Evolutionary conservation across 1,140 invertebrate species (phyloP), one percentile per base, ranked within the genome.

Genomic region (Ceratina japonica): DNA sequence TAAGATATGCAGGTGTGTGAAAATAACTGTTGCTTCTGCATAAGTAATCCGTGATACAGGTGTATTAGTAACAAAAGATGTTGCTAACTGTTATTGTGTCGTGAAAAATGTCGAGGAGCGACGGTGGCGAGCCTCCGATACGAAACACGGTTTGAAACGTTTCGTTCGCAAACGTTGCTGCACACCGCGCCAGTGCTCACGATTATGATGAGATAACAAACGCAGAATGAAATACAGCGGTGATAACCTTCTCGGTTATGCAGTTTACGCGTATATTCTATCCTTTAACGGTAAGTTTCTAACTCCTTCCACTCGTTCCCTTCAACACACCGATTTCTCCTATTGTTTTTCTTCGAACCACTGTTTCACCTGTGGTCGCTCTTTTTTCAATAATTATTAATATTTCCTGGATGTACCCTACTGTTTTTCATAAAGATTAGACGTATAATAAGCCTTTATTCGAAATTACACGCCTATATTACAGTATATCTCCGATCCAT

Each of bases 181-280:
- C 61, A 44, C 37, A 83, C 72, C 68, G 61, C 22, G 76, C 13
- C 49, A 79, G 56, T 64, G 63, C 22, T 63, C 49, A 61, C 69
- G 74, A 81, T 61, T 90, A 91, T 90, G 87, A 92, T 88, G 91
- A 92, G 91, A 91, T 92, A 92, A 92, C 92, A 86, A 90, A 90
- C 86, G 84, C 91, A 92, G 92, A 92, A 92, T 92, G 91, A 91
- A 88, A 89, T 89, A 90, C 89, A 91, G 89, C 86, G 88, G 89
- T 85, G 87, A 89, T 90, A 88, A 90, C 87, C 87, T 92, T 84
- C 87, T 92, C 85, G 88, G 91, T 89, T 92, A 91, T 90, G 90
- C 91, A 83, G 87, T 92, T 83, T 87, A 92, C 86, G 91, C 89
- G 64, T 88, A 92, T 83, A 89, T 85, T 85, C 89, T 92, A 83